Evolutionary conservation across 2,113 vertebrate species (phyloP), one percentile per base, ranked within the genome.

Genomic region (Thryonomys swinderianus): DNA sequence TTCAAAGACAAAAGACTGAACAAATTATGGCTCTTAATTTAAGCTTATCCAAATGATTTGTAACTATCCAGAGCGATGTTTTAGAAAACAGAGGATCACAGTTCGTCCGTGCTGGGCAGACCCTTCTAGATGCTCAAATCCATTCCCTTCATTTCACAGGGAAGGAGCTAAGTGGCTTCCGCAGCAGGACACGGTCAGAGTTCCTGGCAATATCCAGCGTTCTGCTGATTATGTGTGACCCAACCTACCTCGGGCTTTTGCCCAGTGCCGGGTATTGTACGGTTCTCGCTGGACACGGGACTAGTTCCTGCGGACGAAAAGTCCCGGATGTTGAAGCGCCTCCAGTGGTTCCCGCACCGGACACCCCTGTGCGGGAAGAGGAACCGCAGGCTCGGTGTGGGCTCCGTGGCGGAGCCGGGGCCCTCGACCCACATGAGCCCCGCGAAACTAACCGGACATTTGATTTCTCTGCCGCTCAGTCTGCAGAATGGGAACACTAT

Each of bases 401-500:
- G 51, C 55, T 13, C 23, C 17, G 2, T 7, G 59, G 62, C 51
- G 74, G 79, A 30, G 7, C n/a, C 30, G 10, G 18, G 55, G 57
- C 8, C 55, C 37, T 85, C 30, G 53, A 20, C 21, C 48, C 48
- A 57, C 27, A 73, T 40, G 40, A 45, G 45, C 30, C 74, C 23
- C 17, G 66, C 37, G 48, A 57, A 83, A 18, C 51, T 27, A 66
- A 66, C 23, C n/a, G 45, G 79, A 37, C 37, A 45, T 51, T 64
- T 61, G 64, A 80, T 37, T 42, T 62, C 51, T 71, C 80, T 69
- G 67, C 59, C 20, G 27, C 59, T 94, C 74, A 32, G 61, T 96
- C 96, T 93, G 94, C 74, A 96, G 89, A 96, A 95, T 95, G 96
- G 88, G 95, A 95, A 66, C n/a, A 79, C 42, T 20, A 45, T n/a